These are phyloP conservation scores for Bolborhynchus lineola DNA, from an alignment of 2,113 vertebrate genomes.

Conservation along the genomic window DNA sequence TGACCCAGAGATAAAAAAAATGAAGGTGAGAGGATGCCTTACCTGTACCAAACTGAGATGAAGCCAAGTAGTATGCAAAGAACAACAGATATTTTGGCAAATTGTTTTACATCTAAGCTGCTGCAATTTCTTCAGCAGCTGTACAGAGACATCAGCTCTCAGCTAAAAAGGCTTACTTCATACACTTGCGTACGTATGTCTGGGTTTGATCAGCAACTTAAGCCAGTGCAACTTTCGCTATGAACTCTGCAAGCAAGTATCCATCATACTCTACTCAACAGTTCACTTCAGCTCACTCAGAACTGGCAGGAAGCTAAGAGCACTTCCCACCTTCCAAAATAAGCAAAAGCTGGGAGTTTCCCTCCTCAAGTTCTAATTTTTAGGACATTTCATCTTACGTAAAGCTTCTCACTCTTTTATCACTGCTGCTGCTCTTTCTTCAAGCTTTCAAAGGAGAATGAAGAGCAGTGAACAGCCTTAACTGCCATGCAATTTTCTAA, in stretches of 20 bases:
- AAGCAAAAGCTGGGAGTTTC: rapidly evolving
- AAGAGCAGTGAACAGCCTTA: background rate
- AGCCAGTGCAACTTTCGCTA: background rate
- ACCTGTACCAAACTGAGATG: background rate
- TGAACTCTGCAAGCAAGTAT: background rate
- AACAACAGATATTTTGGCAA: background rate
- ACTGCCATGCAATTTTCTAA: background rate
- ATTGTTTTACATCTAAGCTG: background rate
- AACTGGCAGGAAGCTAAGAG: background rate
- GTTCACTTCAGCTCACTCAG: background rate
- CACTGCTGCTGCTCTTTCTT: background rate
- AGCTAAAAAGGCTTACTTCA: background rate
- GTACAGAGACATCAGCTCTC: background rate
- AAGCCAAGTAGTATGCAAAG: background rate
- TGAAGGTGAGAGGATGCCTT: background rate
- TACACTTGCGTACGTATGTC: background rate
- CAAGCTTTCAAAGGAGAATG: background rate
- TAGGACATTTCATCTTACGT: background rate
- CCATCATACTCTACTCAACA: rapidly evolving
- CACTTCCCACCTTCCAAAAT: background rate
- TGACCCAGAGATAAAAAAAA: background rate
- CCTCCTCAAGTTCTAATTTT: background rate
- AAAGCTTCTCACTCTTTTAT: background rate
- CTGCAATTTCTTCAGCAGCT: background rate
- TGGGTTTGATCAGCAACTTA: background rate